Percentiles rank a stretch among this genome's conserved stretches.
Conservation (phyloP, 2,888 invertebrate species). For the Pandemis cinnamomeana region DNA sequence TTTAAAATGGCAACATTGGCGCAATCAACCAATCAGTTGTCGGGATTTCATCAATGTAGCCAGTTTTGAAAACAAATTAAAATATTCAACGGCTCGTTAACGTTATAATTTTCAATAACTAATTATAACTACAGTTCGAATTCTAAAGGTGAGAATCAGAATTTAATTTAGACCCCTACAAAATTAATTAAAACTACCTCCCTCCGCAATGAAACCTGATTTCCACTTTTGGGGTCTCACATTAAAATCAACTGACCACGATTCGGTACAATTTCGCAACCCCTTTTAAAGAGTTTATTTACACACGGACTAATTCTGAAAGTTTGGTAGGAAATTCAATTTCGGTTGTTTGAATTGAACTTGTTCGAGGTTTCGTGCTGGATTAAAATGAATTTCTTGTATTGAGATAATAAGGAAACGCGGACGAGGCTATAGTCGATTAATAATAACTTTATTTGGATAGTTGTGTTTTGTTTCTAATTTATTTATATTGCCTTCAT, state of each 20-base stretch:
- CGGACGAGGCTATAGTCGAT: background rate
- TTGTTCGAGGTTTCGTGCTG: slow-evolving; percentile 6
- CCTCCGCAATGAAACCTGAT: slow-evolving; percentile 27
- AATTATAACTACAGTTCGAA: background rate
- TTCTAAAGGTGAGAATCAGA: slow-evolving; percentile 6
- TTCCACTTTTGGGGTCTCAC: slow-evolving; percentile 24
- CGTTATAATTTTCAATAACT: background rate
- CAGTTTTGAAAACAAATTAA: background rate
- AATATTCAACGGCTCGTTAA: background rate
- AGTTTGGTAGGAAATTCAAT: slow-evolving; percentile 25
- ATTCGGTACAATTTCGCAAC: slow-evolving; percentile 23
- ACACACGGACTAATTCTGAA: slow-evolving; percentile 31
- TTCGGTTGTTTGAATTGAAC: slow-evolving; percentile 25
- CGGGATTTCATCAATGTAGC: too few species aligned
- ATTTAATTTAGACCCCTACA: slow-evolving; percentile 14
- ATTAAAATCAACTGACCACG: slow-evolving; percentile 35
- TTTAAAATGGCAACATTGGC: too few species aligned
- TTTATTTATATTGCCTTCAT: too few species aligned
- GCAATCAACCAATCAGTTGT: too few species aligned
- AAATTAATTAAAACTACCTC: slow-evolving; percentile 38
- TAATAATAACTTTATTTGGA: background rate
- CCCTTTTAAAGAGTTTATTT: slow-evolving; percentile 25
- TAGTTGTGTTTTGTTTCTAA: too few species aligned
- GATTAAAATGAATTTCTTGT: background rate
- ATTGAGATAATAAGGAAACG: background rate